phyloP scores from a whole-genome alignment of 2,888 invertebrate species.

The Patella caerulea region DNA sequence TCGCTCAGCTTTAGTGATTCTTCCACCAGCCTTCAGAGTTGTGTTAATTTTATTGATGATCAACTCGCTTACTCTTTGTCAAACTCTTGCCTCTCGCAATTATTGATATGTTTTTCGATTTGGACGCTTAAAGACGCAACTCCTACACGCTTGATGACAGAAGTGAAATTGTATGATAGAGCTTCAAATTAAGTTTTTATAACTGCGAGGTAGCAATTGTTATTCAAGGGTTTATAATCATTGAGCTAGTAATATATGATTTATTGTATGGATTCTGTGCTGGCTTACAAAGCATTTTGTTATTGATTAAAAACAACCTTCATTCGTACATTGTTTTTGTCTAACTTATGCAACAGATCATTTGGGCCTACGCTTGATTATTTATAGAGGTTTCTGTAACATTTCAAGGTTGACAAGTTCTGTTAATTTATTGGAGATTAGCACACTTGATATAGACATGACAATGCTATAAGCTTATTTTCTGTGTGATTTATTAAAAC shows the following conservation, averaged over 20 bases:
- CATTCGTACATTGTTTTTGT: no score
- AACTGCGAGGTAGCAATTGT: not conserved
- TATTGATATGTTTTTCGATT: conserved; percentile 17
- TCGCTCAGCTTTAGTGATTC: conserved; percentile 11
- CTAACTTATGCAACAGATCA: no score
- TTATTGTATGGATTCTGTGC: not conserved
- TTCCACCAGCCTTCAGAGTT: conserved; percentile 4
- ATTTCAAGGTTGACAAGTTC: no score
- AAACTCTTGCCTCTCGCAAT: conserved; percentile 9
- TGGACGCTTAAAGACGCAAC: conserved; percentile 13
- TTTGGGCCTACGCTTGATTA: no score
- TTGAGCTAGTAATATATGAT: not conserved
- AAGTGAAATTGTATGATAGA: not conserved
- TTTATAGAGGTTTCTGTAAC: no score
- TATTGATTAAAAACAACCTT: not conserved
- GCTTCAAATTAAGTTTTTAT: conserved; percentile 1
- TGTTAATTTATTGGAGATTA: no score
- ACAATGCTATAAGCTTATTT: no score
- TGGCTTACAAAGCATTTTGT: conserved; percentile 4
- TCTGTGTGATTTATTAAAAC: no score
- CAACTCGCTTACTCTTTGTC: conserved; percentile 16
- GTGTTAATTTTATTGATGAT: conserved; percentile 22
- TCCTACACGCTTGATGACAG: conserved; percentile 18
- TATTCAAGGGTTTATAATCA: not conserved
- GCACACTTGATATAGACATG: no score